Evolutionary conservation across 2,797 vertebrate species (phyloP).

Genomic region (Coregonus suidteri): DNA sequence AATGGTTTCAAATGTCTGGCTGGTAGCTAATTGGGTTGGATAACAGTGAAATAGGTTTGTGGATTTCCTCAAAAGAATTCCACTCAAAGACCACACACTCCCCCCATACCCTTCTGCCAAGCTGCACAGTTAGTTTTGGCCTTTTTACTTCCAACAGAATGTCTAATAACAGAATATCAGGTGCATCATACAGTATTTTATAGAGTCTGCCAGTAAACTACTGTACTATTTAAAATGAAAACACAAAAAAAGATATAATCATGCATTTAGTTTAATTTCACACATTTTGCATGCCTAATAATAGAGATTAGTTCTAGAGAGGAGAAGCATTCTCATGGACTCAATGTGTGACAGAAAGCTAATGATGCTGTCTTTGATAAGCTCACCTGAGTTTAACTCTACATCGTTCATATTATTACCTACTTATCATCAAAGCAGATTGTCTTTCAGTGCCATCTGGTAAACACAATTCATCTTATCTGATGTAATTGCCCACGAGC

Average conservation of each 20-base stretch:
- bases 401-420: no score
- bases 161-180: conserved; percentile 6
- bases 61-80: conserved; percentile 27
- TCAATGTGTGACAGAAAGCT: no score
- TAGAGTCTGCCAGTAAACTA: neutral
- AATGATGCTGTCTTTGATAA: no score
- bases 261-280: neutral
- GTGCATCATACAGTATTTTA: conserved; percentile 8
- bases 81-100: neutral
- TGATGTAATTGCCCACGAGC: no score
- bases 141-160: conserved; percentile 25
- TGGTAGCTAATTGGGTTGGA: conserved; percentile 35
- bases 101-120: neutral
- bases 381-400: no score
- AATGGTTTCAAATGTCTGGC: conserved; percentile 30
- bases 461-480: no score
- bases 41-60: conserved; percentile 19
- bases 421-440: no score
- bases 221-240: no score
- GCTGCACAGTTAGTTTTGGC: neutral
- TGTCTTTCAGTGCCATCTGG: no score
- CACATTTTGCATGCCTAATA: neutral
- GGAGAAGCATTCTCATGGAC: no score
- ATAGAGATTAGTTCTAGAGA: neutral
- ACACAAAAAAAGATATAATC: no score